phyloP scores from a whole-genome alignment of 2,888 invertebrate species.

The Eupeodes latifasciatus region DNA sequence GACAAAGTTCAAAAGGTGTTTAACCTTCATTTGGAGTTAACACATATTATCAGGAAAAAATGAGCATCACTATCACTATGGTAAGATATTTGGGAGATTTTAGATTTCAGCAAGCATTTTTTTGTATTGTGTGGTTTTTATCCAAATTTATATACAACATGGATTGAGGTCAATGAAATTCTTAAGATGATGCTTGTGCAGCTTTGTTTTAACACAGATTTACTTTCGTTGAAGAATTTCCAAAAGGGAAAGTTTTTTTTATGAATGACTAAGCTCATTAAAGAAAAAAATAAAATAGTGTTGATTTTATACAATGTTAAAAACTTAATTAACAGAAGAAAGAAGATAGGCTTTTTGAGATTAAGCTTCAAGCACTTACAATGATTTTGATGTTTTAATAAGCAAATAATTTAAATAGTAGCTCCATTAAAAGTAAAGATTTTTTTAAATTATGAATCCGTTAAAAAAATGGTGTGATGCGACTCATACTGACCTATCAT shows the following conservation, averaged over 20 bases:
- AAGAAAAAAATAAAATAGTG: not conserved
- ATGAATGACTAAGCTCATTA: constrained; percentile 10
- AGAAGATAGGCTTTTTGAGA: no score
- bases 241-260: constrained; percentile 43
- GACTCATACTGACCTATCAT: no score
- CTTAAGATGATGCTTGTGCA: constrained; percentile 13
- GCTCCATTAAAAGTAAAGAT: no score
- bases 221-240: constrained; percentile 32
- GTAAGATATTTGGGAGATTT: not conserved
- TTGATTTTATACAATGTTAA: not conserved
- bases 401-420: no score
- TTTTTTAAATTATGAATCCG: no score
- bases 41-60: not conserved
- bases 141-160: not conserved
- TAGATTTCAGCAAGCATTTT: not conserved
- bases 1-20: constrained; percentile 27
- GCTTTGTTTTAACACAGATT: constrained; percentile 15
- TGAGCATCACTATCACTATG: not conserved
- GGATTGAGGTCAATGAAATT: constrained; percentile 54
- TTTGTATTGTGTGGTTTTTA: constrained; percentile 4
- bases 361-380: no score
- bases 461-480: no score
- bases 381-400: no score
- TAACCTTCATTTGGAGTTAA: constrained; percentile 30
- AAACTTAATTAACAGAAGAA: not conserved